A percentile compares a stretch with the other conserved stretches of the same genome.
phyloP scores from a whole-genome alignment of 2,888 invertebrate species.

The Mimas tiliae region DNA sequence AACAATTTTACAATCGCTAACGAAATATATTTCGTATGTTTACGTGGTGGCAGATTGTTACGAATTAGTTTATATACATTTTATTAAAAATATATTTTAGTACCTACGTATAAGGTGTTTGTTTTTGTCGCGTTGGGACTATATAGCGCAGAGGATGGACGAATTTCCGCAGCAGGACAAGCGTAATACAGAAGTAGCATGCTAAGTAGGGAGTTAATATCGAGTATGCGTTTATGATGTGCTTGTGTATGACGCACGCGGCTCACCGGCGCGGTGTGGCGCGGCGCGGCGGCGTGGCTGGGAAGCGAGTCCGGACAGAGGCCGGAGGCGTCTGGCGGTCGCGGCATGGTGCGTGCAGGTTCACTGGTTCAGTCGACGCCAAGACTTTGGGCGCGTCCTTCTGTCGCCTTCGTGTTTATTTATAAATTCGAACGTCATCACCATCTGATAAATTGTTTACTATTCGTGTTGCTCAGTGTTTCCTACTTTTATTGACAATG shows the following conservation, averaged over 20 bases:
- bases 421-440: constrained; percentile 75
- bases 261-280: constrained; percentile 41
- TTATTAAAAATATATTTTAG: too few relatives aligned
- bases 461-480: constrained; percentile 32
- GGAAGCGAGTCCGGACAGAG: constrained; percentile 54
- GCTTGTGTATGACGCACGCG: constrained; percentile 70
- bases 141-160: constrained; percentile 22
- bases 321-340: constrained; percentile 65
- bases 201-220: constrained; percentile 64
- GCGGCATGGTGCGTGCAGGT: constrained; percentile 54
- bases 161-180: constrained; percentile 47
- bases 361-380: constrained; percentile 64
- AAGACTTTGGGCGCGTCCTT: constrained; percentile 77
- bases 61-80: too few relatives aligned
- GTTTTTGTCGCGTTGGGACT: neutral
- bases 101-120: too few relatives aligned
- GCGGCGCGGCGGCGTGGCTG: constrained; percentile 46
- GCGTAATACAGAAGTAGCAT: constrained; percentile 59
- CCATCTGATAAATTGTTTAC: constrained; percentile 69
- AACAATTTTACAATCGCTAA: neutral
- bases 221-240: constrained; percentile 62
- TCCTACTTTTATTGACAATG: constrained; percentile 24
- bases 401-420: constrained; percentile 75
- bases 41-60: neutral
- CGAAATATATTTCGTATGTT: neutral